Conservation (phyloP, 2,888 invertebrate genomes). For the Spodoptera littoralis region DNA sequence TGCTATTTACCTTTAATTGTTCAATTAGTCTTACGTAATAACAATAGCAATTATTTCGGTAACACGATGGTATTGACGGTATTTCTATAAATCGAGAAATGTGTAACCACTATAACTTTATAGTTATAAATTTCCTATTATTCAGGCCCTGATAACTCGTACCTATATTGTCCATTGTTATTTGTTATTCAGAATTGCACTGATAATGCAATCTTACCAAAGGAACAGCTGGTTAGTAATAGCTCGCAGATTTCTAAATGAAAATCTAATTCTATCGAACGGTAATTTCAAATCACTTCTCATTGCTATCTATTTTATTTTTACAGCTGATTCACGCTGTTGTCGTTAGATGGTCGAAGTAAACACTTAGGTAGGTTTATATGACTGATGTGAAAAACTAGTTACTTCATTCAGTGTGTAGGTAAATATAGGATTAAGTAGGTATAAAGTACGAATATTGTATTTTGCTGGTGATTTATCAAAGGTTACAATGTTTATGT, state of each 20-base stretch:
- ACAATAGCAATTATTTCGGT: too few species aligned
- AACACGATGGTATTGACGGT: too few species aligned
- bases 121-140: background rate
- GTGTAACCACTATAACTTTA: too few species aligned
- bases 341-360: slow-evolving; percentile 6
- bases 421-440: too few species aligned
- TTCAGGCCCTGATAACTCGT: slow-evolving; percentile 7
- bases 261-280: slow-evolving; percentile 7
- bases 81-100: too few species aligned
- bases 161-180: slow-evolving; percentile 7
- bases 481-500: background rate
- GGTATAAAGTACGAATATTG: background rate
- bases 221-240: background rate
- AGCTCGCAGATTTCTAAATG: background rate
- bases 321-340: slow-evolving; percentile 5
- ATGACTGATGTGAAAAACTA: background rate
- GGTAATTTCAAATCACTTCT: slow-evolving; percentile 10
- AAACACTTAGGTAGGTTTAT: background rate
- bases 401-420: slow-evolving; percentile 1
- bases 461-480: background rate
- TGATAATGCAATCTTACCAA: background rate
- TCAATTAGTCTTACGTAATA: too few species aligned
- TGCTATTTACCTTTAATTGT: too few species aligned
- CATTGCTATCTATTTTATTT: background rate
- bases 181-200: slow-evolving; percentile 12